These are phyloP conservation scores for Melinopterus prodromus DNA, from an alignment of 2,888 invertebrate species.

Conservation along the genomic window DNA sequence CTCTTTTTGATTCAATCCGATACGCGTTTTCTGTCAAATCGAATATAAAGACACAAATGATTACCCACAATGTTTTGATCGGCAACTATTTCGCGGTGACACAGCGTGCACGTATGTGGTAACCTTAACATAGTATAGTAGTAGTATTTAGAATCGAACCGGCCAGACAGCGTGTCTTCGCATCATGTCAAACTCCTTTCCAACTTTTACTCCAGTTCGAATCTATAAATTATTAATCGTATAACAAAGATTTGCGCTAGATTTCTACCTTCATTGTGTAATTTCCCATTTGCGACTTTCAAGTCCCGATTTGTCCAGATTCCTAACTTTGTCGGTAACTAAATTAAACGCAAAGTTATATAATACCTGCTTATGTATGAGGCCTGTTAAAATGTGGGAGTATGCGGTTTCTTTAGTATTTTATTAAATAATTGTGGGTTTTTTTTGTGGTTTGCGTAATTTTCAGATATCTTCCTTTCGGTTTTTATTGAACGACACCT, in stretches of 20 bases:
- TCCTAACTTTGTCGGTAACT: neutral
- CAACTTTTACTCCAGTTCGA: slow-evolving; percentile 15
- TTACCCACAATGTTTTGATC: too few species aligned
- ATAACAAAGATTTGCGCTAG: slow-evolving; percentile 7
- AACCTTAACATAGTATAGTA: neutral
- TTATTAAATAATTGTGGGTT: neutral
- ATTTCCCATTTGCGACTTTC: neutral
- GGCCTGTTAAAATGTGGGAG: neutral
- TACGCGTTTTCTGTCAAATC: too few species aligned
- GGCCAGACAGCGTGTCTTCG: neutral
- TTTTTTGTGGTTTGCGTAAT: neutral
- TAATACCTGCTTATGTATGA: neutral
- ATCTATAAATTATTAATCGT: slow-evolving; percentile 19
- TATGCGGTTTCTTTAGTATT: neutral
- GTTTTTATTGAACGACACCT: neutral
- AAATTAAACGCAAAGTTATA: neutral
- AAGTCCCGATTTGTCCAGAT: neutral
- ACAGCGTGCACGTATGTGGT: neutral
- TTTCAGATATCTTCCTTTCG: neutral
- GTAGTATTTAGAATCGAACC: neutral
- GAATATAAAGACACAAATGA: too few species aligned
- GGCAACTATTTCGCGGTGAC: neutral
- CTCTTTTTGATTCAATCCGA: too few species aligned
- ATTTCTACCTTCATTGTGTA: neutral
- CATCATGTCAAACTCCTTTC: neutral